These are phyloP conservation scores for Patella vulgata DNA, from an alignment of 1,140 invertebrate species.

Conservation along the genomic window DNA sequence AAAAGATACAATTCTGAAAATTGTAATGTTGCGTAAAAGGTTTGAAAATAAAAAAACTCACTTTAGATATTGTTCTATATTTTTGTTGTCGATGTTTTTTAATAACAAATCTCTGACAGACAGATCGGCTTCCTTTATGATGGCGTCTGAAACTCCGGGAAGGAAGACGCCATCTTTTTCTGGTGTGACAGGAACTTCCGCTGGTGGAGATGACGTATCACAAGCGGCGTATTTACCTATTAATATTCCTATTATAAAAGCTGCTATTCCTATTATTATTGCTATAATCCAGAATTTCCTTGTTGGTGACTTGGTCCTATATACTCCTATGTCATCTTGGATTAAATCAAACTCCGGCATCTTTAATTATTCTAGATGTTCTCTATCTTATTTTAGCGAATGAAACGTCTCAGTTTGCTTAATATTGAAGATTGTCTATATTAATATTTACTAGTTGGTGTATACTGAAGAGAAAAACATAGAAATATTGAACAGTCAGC, in stretches of 20 bases:
- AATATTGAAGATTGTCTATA: too few relatives aligned
- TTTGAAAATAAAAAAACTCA: slow-evolving; percentile 18
- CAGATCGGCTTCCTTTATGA: slow-evolving; percentile 24
- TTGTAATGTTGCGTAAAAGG: too few relatives aligned
- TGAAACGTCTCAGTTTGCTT: too few relatives aligned
- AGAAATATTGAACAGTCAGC: too few relatives aligned
- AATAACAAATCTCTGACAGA: slow-evolving; percentile 23
- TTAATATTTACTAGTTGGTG: too few relatives aligned
- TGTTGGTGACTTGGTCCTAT: too few relatives aligned
- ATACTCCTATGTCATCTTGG: too few relatives aligned
- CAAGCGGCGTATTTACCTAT: slow-evolving; percentile 9
- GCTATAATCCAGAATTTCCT: neutral
- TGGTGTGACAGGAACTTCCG: neutral
- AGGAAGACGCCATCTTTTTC: slow-evolving; percentile 6
- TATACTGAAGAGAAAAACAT: too few relatives aligned
- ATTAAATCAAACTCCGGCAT: too few relatives aligned
- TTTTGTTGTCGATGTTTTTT: slow-evolving; percentile 26
- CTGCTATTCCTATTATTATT: neutral
- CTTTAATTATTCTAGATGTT: too few relatives aligned
- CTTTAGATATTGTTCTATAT: slow-evolving; percentile 43
- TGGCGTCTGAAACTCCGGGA: slow-evolving; percentile 3
- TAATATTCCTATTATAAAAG: slow-evolving; percentile 13
- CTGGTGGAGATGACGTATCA: neutral
- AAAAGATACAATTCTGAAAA: too few relatives aligned
- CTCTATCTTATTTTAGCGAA: too few relatives aligned